Conservation (phyloP, 2,888 invertebrate species). For the Pachydiplax longipennis region DNA sequence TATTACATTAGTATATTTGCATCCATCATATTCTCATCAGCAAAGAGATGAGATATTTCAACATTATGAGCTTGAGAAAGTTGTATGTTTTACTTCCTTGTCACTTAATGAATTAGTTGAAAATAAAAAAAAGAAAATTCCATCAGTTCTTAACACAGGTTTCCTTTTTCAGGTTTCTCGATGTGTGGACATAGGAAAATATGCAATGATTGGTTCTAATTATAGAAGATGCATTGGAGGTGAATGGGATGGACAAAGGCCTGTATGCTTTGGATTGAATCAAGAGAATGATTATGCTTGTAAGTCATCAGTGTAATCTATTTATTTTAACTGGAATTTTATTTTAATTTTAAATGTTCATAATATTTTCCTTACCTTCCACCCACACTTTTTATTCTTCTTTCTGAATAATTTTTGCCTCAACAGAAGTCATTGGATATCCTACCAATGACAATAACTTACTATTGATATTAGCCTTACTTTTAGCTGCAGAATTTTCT, state of each 20-base stretch:
- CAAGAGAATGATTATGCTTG: conserved; percentile 87
- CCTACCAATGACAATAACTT: no score
- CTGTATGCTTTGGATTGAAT: conserved; percentile 80
- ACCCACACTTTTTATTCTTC: not conserved
- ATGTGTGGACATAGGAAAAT: conserved; percentile 88
- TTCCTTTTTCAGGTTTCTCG: conserved; percentile 63
- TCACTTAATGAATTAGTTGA: no score
- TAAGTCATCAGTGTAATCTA: conserved; percentile 59
- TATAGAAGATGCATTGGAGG: conserved; percentile 77
- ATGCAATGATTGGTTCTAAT: conserved; percentile 78
- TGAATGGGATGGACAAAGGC: conserved; percentile 81
- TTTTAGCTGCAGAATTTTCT: no score
- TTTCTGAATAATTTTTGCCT: not conserved
- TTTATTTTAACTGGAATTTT: not conserved
- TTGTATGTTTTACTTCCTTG: no score
- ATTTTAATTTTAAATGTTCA: not conserved
- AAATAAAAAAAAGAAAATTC: no score
- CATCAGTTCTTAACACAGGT: no score
- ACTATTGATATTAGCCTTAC: no score
- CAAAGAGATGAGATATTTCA: no score
- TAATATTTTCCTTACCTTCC: not conserved
- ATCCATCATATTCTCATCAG: no score
- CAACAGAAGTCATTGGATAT: no score
- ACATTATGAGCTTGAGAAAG: no score
- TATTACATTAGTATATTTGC: no score